Base-by-base conservation (phyloP, 30 jellyfish, hydroid and myxozoan genomes). In the Catostylus mosaicus region DNA sequence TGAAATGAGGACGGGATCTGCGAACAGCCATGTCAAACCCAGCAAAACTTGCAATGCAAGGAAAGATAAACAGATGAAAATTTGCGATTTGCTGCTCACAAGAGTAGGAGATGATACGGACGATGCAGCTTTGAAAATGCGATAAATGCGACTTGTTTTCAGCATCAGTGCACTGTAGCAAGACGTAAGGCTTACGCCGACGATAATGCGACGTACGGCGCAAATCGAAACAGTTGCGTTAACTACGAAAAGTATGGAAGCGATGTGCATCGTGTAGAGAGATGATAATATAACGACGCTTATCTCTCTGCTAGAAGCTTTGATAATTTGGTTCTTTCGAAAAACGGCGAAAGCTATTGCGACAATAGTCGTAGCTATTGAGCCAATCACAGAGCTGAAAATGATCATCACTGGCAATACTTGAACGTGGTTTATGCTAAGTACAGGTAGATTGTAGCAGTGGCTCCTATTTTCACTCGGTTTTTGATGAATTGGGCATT, bases 91-190 rank as follows among this genome's bases (percentile, higher is more conserved):
- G 68, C 70, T 62, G 67, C 96, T 66, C 30, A 90, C 89, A 23
- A 90, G 75, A 32, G 87, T 24, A 47, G 92, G 92, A 9, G 95
- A 30, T 8, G 74, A 24, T 11, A 84, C 45, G 33, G 74, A 61
- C 48, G 60, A 83, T 8, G 97, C 94, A 45, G 94, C 88, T 8
- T 29, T 74, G 77, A 82, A 90, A 19, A 75, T 83, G 34, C 96
- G 87, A 59, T 73, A 84, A 20, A 90, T 84, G 6, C 97, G 85
- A 37, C 84, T 90, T 11, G 90, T 75, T 60, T 82, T 82, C 71
- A 90, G 57, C 57, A 90, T 70, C 16, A 90, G 74, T 12, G 96
- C 89, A 22, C 97, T 78, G 73, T 78, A 90, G 61, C 96, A 83
- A 18, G 78, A 45, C 27, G 97, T 78, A 26, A 82, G 89, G 63